phyloP scores from a whole-genome alignment of 2,113 vertebrate species.

The Apodemus speciosus region DNA sequence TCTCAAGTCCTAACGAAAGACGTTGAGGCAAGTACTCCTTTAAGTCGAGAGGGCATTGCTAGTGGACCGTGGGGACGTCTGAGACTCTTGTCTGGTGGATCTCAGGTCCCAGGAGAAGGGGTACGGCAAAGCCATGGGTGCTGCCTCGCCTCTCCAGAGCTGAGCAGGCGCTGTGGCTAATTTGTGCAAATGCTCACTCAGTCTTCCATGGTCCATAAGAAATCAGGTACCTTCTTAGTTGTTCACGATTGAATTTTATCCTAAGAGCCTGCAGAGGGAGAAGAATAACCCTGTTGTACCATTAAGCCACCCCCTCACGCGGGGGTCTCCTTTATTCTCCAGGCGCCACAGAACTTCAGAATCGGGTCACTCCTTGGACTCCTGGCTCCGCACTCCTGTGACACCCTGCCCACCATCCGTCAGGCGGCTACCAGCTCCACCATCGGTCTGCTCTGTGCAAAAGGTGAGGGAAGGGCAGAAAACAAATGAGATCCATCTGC shows the following conservation, averaged over 20 bases:
- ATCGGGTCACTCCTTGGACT: conserved; percentile 72
- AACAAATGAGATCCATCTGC: background rate
- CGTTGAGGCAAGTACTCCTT: background rate
- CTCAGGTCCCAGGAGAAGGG: background rate
- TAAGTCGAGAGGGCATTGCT: background rate
- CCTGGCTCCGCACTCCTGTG: conserved; percentile 74
- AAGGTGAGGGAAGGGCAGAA: conserved; percentile 62
- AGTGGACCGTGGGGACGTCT: background rate
- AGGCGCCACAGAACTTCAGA: conserved; percentile 73
- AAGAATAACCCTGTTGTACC: background rate
- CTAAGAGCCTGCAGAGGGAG: background rate
- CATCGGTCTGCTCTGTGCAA: conserved; percentile 66
- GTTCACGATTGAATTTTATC: background rate
- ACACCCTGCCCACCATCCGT: conserved; percentile 70
- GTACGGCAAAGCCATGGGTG: background rate
- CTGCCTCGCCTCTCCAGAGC: background rate
- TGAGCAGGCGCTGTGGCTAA: too few species aligned
- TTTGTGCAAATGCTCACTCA: background rate
- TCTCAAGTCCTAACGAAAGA: conserved; percentile 54
- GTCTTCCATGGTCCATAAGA: background rate
- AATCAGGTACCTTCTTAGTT: background rate
- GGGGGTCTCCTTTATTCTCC: background rate
- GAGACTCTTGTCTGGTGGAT: too few species aligned
- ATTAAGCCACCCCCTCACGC: background rate
- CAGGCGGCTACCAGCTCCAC: conserved; percentile 42